phyloP scores from a whole-genome alignment of 2,113 vertebrate species.

The Clupea harengus region DNA sequence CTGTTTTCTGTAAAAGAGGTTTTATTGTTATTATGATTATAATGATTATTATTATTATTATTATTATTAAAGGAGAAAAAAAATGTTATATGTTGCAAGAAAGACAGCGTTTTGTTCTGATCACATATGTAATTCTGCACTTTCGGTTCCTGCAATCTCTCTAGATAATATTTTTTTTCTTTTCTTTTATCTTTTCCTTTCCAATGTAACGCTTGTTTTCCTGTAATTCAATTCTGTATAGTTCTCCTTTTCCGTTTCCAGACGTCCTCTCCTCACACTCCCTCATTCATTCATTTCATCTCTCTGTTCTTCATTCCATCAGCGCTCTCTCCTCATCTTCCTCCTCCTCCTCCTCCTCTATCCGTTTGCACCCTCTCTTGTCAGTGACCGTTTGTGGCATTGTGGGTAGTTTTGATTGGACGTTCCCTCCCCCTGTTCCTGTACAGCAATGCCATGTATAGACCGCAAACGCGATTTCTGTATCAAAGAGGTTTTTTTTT shows the following conservation, averaged over 20 bases:
- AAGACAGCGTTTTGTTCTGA: slow-evolving; percentile 53
- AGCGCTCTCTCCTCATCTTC: slow-evolving; percentile 28
- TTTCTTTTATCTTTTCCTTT: slow-evolving; percentile 28
- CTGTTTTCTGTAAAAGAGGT: slow-evolving; percentile 72
- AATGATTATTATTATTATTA: slow-evolving; percentile 55
- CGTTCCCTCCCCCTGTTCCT: slow-evolving; percentile 61
- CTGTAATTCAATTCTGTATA: slow-evolving; percentile 10
- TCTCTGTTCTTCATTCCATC: neutral
- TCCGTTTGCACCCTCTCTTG: slow-evolving; percentile 17
- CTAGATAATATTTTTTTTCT: slow-evolving; percentile 29
- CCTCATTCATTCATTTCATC: neutral
- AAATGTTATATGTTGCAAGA: slow-evolving; percentile 69
- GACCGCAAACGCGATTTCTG: slow-evolving; percentile 67
- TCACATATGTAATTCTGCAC: slow-evolving; percentile 72
- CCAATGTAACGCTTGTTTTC: neutral
- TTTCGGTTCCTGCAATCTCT: slow-evolving; percentile 64
- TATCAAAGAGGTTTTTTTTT: slow-evolving; percentile 48
- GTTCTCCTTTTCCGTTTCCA: slow-evolving; percentile 15
- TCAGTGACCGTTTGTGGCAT: slow-evolving; percentile 66
- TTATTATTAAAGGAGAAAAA: slow-evolving; percentile 57
- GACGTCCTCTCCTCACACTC: neutral
- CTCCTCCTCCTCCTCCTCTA: slow-evolving; percentile 27
- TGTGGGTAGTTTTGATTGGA: slow-evolving; percentile 70
- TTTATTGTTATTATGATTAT: slow-evolving; percentile 73
- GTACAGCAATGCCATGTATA: slow-evolving; percentile 75